Conservation (phyloP, 1,140 invertebrate genomes). For the Penaeus indicus region DNA sequence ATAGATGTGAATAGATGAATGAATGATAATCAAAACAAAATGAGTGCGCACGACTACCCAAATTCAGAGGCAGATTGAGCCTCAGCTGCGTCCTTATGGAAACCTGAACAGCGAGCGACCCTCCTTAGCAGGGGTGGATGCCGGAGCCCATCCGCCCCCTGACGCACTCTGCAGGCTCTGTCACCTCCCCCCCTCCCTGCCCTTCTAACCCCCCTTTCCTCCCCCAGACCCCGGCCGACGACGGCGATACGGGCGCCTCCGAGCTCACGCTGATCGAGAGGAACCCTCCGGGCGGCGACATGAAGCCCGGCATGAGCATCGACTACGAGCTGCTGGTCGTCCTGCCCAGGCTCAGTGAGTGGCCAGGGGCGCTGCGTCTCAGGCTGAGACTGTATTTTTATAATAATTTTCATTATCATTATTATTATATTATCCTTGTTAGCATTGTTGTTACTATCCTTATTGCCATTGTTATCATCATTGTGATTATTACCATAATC, state of each 20-base stretch:
- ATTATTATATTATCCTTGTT: neutral
- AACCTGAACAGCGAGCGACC: too few species aligned
- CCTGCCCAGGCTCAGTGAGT: constrained; percentile 32
- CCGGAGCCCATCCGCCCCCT: neutral
- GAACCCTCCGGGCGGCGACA: too few species aligned
- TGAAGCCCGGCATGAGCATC: constrained; percentile 11
- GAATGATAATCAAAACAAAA: neutral
- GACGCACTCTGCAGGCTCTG: neutral
- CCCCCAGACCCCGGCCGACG: constrained; percentile 1
- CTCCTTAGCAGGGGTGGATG: too few species aligned
- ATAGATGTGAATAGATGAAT: neutral
- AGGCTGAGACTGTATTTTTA: neutral
- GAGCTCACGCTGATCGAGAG: neutral
- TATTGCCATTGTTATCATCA: too few species aligned
- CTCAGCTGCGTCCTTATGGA: too few species aligned
- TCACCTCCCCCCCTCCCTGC: neutral
- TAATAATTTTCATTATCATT: neutral
- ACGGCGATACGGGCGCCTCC: neutral
- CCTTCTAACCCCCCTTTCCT: neutral
- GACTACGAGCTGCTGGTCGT: constrained; percentile 1
- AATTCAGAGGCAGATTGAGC: neutral
- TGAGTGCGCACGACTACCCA: neutral
- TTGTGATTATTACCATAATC: too few species aligned
- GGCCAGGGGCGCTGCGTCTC: neutral
- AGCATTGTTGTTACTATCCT: neutral